Evolutionary conservation across 2,888 invertebrate species (phyloP), one percentile per base, ranked within the genome.

Genomic region (Rhimphoctona megacephalus): DNA sequence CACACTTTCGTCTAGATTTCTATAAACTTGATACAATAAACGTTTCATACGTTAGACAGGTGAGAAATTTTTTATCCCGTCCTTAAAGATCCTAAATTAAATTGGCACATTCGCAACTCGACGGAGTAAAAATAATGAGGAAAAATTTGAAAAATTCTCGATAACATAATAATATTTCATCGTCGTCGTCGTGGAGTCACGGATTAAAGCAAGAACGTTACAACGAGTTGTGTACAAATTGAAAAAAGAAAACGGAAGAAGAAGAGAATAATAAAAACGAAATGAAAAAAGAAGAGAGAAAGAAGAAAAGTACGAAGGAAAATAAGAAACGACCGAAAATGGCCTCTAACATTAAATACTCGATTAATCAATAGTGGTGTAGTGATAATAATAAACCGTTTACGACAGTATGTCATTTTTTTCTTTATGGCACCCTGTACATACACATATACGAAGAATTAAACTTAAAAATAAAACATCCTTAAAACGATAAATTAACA

Each of bases 341-440:
- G 74, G 30, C 43, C 43, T 39, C 52, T 66, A 17, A 88, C 74
- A 88, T 82, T 88, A 83, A 73, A 70, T 84, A 49, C 72, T 67
- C 72, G 76, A 72, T 81, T 61, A 72, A 74, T 76, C 61, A 11
- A 64, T 83, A 66, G 61, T 85, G 79, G 83, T 81, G 61, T 66
- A 66, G 52, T 30, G 43, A 85, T 80, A 73, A 85, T 80, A 73
- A 77, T 86, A 73, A 49, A 79, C 69, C 69, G 74, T 67, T 77
- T 86, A 81, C 72, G 76, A 88, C 81, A 77, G 86, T 86, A 87
- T 83, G 74, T 85, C 85, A 69, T 46, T 69, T 25, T 66, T 72
- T 76, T 30, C 67, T 78, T 85, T 89, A 90, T 90, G 90, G 90
- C 90, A 90, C 90, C 82, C 84, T 89, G 88, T 88, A 89, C 88